Percentiles rank a stretch among this genome's conserved stretches.
phyloP scores from a whole-genome alignment of 1,140 invertebrate species.

The Drosophila bocqueti region DNA sequence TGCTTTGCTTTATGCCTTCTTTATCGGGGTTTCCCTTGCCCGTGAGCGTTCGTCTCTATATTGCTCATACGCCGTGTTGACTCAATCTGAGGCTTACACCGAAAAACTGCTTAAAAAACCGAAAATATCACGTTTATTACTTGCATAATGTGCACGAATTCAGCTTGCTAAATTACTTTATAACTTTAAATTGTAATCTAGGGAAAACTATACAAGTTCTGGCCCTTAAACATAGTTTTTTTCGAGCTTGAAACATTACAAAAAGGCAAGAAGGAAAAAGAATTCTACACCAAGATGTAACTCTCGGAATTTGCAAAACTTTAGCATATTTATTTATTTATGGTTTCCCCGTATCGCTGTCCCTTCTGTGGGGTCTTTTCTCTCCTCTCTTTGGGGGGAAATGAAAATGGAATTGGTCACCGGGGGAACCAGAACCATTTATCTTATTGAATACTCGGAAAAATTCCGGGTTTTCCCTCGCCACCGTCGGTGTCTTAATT shows the following conservation, averaged over 20 bases:
- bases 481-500: conserved; percentile 24
- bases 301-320: neutral
- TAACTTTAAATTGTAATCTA: neutral
- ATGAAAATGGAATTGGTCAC: conserved; percentile 31
- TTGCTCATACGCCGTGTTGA: conserved; percentile 65
- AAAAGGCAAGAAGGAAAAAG: no score
- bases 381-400: neutral
- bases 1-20: conserved; percentile 8
- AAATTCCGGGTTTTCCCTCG: conserved; percentile 28
- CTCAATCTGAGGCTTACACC: conserved; percentile 17
- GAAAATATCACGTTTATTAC: conserved; percentile 4
- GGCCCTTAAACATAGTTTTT: neutral
- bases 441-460: conserved; percentile 44
- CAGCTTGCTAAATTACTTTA: neutral
- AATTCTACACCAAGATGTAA: neutral
- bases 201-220: neutral
- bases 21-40: conserved; percentile 1
- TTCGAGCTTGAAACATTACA: neutral
- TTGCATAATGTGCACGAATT: neutral
- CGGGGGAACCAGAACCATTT: conserved; percentile 39
- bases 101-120: conserved; percentile 3
- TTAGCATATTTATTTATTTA: neutral
- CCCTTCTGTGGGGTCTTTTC: neutral
- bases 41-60: conserved; percentile 24
- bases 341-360: neutral